A percentile compares a stretch with the other conserved stretches of the same genome.
Conservation (phyloP, 1,140 invertebrate genomes). For the Polypedilum vanderplanki region DNA sequence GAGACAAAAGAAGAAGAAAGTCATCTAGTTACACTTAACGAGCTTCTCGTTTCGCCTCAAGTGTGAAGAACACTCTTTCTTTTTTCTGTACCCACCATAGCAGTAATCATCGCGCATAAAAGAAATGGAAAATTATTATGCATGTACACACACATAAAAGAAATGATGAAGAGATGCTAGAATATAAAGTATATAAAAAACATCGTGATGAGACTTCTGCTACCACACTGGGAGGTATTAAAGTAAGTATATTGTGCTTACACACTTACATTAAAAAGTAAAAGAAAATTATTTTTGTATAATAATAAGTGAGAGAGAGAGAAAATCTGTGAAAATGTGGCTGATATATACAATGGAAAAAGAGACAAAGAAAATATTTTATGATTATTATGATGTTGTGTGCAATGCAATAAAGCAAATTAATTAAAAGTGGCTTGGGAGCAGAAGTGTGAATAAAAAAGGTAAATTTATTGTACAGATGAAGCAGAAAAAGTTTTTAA, state of each 20-base stretch:
- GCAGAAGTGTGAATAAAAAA: neutral
- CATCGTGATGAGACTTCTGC: neutral
- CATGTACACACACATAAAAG: conserved; percentile 14
- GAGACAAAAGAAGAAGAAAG: conserved; percentile 27
- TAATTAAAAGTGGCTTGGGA: conserved; percentile 25
- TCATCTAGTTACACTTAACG: conserved; percentile 29
- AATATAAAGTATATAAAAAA: neutral
- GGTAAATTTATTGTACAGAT: neutral
- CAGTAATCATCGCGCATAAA: conserved; percentile 18
- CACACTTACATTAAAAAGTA: neutral
- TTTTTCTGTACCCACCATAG: neutral
- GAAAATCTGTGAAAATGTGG: neutral
- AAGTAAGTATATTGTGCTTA: neutral
- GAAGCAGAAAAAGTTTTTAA: neutral
- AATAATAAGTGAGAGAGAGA: neutral
- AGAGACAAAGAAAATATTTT: neutral
- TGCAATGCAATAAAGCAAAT: conserved; percentile 21
- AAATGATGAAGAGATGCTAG: conserved; percentile 9
- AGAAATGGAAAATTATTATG: conserved; percentile 26
- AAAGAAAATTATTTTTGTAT: neutral
- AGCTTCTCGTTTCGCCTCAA: neutral
- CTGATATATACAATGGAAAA: neutral
- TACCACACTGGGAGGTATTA: neutral
- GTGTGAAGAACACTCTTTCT: neutral
- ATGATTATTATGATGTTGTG: conserved; percentile 14